Percentiles rank a stretch among this genome's conserved stretches.
Evolutionary conservation across 2,797 vertebrate genomes (phyloP).

Genomic region (Chaunax sp.): DNA sequence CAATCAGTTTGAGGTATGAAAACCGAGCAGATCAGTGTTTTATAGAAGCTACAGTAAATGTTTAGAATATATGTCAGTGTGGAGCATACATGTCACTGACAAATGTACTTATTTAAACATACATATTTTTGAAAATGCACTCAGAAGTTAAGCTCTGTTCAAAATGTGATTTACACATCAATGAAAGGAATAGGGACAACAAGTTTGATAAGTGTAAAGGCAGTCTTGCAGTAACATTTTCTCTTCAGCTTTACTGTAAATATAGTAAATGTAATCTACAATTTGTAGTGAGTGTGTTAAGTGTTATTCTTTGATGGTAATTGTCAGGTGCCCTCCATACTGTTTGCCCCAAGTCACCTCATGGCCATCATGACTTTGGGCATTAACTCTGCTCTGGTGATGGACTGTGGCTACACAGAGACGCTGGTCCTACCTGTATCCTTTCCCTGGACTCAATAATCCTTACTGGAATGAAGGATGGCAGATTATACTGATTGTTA

Average conservation of each 20-base stretch:
- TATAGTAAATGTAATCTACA: background rate
- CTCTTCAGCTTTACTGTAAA: background rate
- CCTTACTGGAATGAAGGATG: background rate
- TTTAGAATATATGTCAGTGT: background rate
- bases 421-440: conserved; percentile 97
- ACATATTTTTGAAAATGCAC: background rate
- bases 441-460: conserved; percentile 55
- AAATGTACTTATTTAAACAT: background rate
- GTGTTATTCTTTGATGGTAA: background rate
- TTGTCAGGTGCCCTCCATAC: conserved; percentile 92
- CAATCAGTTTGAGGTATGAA: conserved; percentile 96
- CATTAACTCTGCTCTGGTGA: conserved; percentile 96
- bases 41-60: background rate
- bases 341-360: conserved; percentile 95
- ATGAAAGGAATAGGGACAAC: background rate
- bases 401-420: conserved; percentile 97
- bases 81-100: background rate
- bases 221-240: background rate
- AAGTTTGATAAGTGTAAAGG: background rate
- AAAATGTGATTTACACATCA: background rate
- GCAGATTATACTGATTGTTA: too few species aligned
- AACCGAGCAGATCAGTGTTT: background rate
- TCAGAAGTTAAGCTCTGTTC: background rate
- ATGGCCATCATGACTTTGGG: conserved; percentile 97
- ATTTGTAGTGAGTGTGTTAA: background rate